phyloP scores from a whole-genome alignment of 2,888 invertebrate genomes.

The Acleris laterana region DNA sequence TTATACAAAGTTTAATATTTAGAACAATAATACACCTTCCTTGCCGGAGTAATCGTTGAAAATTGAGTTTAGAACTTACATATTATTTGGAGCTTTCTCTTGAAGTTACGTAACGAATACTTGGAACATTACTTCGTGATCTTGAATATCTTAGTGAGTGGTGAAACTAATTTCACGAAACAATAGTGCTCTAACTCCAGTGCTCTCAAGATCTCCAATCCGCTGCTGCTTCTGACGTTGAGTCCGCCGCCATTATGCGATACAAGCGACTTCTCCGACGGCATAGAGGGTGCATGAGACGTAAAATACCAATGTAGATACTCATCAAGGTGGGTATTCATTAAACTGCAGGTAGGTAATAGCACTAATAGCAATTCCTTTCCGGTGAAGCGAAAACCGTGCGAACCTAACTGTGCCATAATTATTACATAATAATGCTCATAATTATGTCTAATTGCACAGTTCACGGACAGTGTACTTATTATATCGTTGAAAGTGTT shows the following conservation, averaged over 20 bases:
- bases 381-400: conserved; percentile 43
- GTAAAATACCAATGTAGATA: conserved; percentile 46
- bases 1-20: conserved; percentile 24
- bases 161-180: no score
- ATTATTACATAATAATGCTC: conserved; percentile 9
- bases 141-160: no score
- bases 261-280: conserved; percentile 4
- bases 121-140: neutral
- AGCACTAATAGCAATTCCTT: conserved; percentile 66
- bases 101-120: neutral
- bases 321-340: conserved; percentile 56
- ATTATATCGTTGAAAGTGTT: conserved; percentile 8
- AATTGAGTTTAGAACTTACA: neutral
- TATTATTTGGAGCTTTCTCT: neutral
- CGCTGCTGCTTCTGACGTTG: neutral
- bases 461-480: conserved; percentile 27
- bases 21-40: conserved; percentile 20
- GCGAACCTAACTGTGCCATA: conserved; percentile 34
- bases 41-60: neutral
- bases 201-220: neutral
- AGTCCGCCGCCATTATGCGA: neutral
- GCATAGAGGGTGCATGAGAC: conserved; percentile 13
- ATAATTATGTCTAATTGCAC: conserved; percentile 34
- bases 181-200: no score
- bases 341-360: conserved; percentile 43